Evolutionary conservation across 2,888 invertebrate genomes (phyloP).

Genomic region (Acleris literana): DNA sequence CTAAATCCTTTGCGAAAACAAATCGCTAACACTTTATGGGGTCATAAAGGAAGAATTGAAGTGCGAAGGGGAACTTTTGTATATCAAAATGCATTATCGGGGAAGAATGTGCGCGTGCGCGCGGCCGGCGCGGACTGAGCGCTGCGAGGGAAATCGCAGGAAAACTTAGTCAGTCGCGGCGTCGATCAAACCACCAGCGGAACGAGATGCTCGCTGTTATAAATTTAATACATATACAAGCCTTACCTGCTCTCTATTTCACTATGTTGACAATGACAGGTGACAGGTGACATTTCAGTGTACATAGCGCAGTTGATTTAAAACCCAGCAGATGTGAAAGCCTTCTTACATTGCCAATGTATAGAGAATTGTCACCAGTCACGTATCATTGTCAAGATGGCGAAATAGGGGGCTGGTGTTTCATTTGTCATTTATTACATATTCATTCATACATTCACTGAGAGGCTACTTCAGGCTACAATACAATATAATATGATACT

Average conservation of each 20-base stretch:
- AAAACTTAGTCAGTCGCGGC: conserved; percentile 59
- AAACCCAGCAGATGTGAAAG: too few species aligned
- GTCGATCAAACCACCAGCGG: conserved; percentile 60
- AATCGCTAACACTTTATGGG: conserved; percentile 58
- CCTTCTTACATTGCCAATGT: too few species aligned
- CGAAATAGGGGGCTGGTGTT: background rate
- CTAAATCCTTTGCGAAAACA: conserved; percentile 47
- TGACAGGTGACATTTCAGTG: too few species aligned
- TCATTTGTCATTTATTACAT: too few species aligned
- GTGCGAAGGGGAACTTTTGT: conserved; percentile 56
- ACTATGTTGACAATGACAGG: too few species aligned
- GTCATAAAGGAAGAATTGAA: conserved; percentile 60
- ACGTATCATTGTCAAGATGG: background rate
- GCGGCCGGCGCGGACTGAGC: conserved; percentile 60
- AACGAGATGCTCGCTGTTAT: conserved; percentile 53
- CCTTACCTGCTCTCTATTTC: too few species aligned
- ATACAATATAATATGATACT: too few species aligned
- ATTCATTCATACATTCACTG: too few species aligned
- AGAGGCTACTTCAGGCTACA: too few species aligned
- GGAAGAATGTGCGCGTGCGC: conserved; percentile 54
- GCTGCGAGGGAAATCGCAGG: conserved; percentile 72
- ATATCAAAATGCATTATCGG: conserved; percentile 81
- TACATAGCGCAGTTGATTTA: too few species aligned
- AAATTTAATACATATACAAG: conserved; percentile 29
- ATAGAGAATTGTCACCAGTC: too few species aligned